Conservation (phyloP, 2,113 vertebrate species). For the Cyprinodon tularosa region DNA sequence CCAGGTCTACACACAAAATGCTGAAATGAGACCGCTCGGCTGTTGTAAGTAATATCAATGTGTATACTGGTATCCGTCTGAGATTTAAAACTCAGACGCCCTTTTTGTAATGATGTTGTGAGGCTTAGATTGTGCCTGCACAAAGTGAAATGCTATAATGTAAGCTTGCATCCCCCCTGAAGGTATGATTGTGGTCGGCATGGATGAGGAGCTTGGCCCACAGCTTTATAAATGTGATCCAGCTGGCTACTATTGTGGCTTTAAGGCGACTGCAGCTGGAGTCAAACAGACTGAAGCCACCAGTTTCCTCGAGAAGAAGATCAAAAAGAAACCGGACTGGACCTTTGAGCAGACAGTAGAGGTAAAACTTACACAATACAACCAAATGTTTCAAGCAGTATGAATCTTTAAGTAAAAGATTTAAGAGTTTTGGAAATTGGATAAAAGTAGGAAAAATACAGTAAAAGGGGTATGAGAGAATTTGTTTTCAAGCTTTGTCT, state of each 20-base stretch:
- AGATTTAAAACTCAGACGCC: background rate
- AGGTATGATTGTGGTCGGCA: conserved; percentile 98
- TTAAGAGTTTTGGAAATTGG: background rate
- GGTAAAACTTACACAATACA: conserved; percentile 70
- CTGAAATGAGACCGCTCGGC: conserved; percentile 97
- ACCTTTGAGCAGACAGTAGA: conserved; percentile 91
- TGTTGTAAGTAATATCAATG: conserved; percentile 88
- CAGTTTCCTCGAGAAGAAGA: conserved; percentile 97
- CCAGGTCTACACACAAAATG: conserved; percentile 98
- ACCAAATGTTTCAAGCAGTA: background rate
- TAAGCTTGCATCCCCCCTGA: conserved; percentile 75
- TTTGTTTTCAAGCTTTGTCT: background rate
- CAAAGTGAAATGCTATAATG: background rate
- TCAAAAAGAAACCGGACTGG: conserved; percentile 98
- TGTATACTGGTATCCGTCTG: background rate
- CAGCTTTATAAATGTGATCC: conserved; percentile 98
- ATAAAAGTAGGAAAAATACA: background rate
- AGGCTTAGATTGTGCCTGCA: background rate
- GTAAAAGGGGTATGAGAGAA: background rate
- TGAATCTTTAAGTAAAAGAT: background rate
- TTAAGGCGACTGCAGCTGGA: conserved; percentile 94
- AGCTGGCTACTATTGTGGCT: conserved; percentile 95
- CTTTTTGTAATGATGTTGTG: background rate
- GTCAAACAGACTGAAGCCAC: conserved; percentile 96
- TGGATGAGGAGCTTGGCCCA: conserved; percentile 92